Evolutionary conservation across 2,797 vertebrate genomes (phyloP), one percentile per base, ranked within the genome.

Genomic region (Phoebastria nigripes): DNA sequence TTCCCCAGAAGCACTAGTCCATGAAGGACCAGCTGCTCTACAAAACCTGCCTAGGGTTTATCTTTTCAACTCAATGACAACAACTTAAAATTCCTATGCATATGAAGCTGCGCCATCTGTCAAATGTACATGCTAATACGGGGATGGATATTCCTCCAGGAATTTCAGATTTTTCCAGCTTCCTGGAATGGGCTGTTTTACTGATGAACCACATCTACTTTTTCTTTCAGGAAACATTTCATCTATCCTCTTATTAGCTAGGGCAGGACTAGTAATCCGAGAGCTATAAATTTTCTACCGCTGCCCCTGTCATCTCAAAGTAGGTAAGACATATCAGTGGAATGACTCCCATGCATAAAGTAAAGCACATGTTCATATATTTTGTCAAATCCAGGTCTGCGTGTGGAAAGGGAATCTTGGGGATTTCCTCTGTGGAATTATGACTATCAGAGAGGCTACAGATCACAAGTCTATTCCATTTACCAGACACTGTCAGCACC

Each of bases 401-500:
- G 0, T 74, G 81, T 52, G 67, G 77, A 87, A 89, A 63, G 63
- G 85, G 39, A 87, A 81, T 85, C 78, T 90, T 89, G 63, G 56
- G 46, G 92, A 61, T 91, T 94, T 91, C 69, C 89, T 90, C 52
- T 39, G 17, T 82, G 72, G 88, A 78, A 91, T 92, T 82, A 52
- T 18, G 58, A 37, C 80, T 93, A 8, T 93, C 81, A 82, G 67
- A 89, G 72, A 89, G 31, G 78, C 92, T 87, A 72, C n/a, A 86
- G 83, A 83, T 95, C 90, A 93, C 92, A 85, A 82, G 81, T 83
- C 72, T 93, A 8, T 70, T 93, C 72, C 52, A 4, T 87, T 93
- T 87, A 87, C 42, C 85, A 94, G 88, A 88, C 88, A 87, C 72
- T 96, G 93, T 94, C 95, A 96, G 80, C 96, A 96, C 88, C 80